Percentiles rank a stretch among this genome's conserved stretches.
Conservation (phyloP, 2,113 vertebrate genomes). For the Micronycteris hirsuta region DNA sequence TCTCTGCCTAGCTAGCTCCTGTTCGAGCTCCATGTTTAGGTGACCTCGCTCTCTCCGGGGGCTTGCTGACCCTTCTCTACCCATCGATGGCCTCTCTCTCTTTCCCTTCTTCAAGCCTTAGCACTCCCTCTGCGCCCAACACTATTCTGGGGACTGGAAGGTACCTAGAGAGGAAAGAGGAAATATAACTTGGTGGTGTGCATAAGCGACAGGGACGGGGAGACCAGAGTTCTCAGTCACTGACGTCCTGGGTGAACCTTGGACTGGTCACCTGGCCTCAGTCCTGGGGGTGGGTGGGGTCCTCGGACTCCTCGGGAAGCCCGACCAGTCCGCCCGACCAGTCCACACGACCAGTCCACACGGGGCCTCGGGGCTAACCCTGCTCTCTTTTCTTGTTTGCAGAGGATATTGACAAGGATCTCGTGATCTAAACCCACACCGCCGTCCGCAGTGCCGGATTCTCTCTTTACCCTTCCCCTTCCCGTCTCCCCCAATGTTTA, state of each 20-base stretch:
- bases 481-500: conserved; percentile 76
- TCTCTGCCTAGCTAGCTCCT: not conserved
- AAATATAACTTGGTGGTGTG: not conserved
- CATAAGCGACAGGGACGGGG: not conserved
- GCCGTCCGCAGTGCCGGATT: conserved; percentile 65
- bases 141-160: not conserved
- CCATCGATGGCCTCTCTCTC: not conserved
- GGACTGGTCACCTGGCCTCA: not conserved
- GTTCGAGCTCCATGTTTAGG: not conserved
- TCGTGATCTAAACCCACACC: conserved; percentile 88
- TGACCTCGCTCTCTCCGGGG: not conserved
- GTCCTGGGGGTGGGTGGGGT: not conserved
- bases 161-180: not conserved
- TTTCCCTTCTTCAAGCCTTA: not conserved
- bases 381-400: conserved; percentile 79
- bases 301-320: fast-evolving
- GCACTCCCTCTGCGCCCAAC: not conserved
- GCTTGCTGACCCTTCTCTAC: not conserved
- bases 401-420: conserved; percentile 97
- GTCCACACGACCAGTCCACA: too few relatives aligned
- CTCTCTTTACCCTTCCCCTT: conserved; percentile 65
- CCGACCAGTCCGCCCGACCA: too few relatives aligned
- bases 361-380: not conserved
- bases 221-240: not conserved
- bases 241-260: not conserved